phyloP scores from a whole-genome alignment of 2,113 vertebrate species.

The Gallinago media region DNA sequence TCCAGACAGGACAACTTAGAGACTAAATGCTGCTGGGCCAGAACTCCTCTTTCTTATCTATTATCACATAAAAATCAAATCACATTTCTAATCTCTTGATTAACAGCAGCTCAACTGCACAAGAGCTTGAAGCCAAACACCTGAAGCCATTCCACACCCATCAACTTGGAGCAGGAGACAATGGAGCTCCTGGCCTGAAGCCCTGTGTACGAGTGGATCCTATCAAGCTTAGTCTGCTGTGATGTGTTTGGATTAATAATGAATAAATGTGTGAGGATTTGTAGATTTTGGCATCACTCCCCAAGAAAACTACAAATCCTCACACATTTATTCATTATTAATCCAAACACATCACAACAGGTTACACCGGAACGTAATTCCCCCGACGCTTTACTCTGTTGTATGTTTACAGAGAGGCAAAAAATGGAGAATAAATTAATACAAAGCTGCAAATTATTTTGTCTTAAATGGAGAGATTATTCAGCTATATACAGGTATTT shows the following conservation, averaged over 20 bases:
- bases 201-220: neutral
- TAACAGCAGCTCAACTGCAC: neutral
- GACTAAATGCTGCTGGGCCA: neutral
- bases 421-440: neutral
- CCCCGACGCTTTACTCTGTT: neutral
- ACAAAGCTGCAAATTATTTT: neutral
- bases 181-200: neutral
- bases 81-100: neutral
- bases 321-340: neutral
- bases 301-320: neutral
- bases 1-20: neutral
- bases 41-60: neutral
- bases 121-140: neutral
- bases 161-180: neutral
- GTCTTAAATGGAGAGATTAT: neutral
- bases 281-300: neutral
- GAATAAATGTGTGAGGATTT: no score
- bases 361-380: neutral
- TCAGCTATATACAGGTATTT: neutral
- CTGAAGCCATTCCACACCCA: neutral
- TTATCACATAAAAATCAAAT: neutral
- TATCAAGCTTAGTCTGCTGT: accelerated
- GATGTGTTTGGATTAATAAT: no score
- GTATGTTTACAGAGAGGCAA: neutral
- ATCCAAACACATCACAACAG: neutral